Conservation (phyloP, 2,797 vertebrate genomes). For the Epinephelus malabaricus region DNA sequence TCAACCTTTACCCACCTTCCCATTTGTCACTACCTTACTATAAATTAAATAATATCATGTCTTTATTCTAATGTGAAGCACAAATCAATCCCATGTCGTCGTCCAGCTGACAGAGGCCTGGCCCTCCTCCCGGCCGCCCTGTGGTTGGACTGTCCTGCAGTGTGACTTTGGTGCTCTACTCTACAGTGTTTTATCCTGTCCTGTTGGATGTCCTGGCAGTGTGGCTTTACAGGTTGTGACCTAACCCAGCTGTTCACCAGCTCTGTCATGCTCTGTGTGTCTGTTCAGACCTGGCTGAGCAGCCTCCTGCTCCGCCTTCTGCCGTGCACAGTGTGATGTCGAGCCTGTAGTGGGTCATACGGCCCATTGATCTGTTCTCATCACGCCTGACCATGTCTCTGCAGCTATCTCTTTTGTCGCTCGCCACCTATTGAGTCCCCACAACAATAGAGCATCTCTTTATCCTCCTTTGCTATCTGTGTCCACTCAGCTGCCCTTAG, state of each 20-base stretch:
- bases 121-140: conserved; percentile 5
- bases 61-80: background rate
- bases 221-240: conserved; percentile 70
- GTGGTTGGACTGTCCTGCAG: background rate
- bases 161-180: conserved; percentile 13
- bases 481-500: conserved; percentile 28
- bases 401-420: no score
- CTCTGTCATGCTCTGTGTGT: conserved; percentile 6
- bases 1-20: background rate
- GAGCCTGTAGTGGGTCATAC: conserved; percentile 31
- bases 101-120: background rate
- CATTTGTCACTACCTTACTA: background rate
- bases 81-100: background rate
- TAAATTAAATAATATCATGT: background rate
- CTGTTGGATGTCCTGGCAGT: conserved; percentile 49
- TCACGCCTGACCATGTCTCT: conserved; percentile 42
- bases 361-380: conserved; percentile 40
- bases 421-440: conserved; percentile 4
- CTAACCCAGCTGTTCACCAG: conserved; percentile 65
- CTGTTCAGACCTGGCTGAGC: conserved; percentile 10
- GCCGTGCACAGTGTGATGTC: conserved; percentile 24
- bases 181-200: conserved; percentile 43
- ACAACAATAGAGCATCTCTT: background rate
- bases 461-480: background rate
- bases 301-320: conserved; percentile 34